These are phyloP conservation scores for Bombus pyrosoma DNA, from an alignment of 1,140 invertebrate species.

Conservation along the genomic window DNA sequence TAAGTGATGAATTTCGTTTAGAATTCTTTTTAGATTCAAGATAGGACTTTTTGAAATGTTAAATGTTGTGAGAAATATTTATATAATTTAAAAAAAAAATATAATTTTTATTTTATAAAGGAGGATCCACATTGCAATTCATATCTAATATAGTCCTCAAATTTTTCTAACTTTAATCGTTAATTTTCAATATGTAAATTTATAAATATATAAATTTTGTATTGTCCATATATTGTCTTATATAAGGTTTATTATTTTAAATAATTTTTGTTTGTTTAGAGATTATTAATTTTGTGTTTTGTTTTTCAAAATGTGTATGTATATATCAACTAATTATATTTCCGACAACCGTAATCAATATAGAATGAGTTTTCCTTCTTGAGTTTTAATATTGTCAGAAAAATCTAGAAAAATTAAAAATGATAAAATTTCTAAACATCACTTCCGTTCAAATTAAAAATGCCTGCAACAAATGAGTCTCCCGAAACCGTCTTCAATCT, in stretches of 20 bases:
- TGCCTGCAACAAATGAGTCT: neutral
- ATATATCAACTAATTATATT: neutral
- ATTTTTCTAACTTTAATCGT: neutral
- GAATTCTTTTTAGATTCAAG: neutral
- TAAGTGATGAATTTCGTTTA: neutral
- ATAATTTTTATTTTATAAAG: too few species aligned
- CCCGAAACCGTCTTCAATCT: neutral
- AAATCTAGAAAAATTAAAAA: neutral
- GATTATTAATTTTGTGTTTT: neutral
- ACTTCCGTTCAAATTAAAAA: neutral
- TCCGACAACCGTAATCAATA: neutral
- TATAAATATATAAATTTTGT: neutral
- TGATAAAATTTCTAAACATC: neutral
- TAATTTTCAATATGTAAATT: neutral
- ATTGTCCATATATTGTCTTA: neutral
- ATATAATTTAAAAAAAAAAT: too few species aligned
- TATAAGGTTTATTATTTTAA: neutral
- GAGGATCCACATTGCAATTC: too few species aligned
- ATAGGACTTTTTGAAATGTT: too few species aligned
- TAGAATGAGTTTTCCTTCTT: neutral
- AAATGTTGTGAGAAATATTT: too few species aligned
- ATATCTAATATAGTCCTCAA: neutral
- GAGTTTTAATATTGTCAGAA: neutral
- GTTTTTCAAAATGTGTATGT: neutral
- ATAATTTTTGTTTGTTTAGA: neutral